A percentile compares a stretch with the other conserved stretches of the same genome.
Conservation (phyloP, 2,113 vertebrate genomes). For the Halichoeres trimaculatus region DNA sequence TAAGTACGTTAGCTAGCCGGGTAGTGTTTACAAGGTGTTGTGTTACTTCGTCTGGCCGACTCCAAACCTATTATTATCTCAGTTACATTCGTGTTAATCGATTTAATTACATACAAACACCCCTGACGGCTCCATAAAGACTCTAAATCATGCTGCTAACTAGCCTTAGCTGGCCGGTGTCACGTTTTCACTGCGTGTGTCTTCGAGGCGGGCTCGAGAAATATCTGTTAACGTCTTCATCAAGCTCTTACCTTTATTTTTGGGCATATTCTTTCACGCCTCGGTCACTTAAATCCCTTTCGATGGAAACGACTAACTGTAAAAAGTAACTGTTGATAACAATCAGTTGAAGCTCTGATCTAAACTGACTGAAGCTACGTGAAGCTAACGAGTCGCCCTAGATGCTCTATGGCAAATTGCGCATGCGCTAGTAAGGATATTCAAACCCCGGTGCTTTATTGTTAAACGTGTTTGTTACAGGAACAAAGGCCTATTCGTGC, state of each 20-base stretch:
- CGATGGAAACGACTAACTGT: conserved; percentile 7
- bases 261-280: conserved; percentile 80
- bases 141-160: conserved; percentile 40
- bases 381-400: conserved; percentile 24
- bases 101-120: fast-evolving
- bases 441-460: conserved; percentile 63
- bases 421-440: conserved; percentile 31
- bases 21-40: neutral
- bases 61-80: too few relatives aligned
- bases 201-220: conserved; percentile 41
- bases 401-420: neutral
- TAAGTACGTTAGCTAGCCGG: neutral
- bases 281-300: conserved; percentile 19
- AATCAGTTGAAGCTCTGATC: conserved; percentile 8
- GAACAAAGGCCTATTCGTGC: neutral
- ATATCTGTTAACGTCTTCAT: neutral
- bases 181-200: conserved; percentile 75
- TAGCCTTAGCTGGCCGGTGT: conserved; percentile 67
- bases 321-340: conserved; percentile 18
- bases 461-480: neutral
- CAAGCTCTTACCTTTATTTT: conserved; percentile 80
- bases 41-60: neutral
- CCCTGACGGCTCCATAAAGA: neutral
- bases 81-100: neutral
- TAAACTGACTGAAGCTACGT: neutral